Evolutionary conservation across 2,888 invertebrate genomes (phyloP), one percentile per base, ranked within the genome.

Genomic region (Drosophila fulvimacula): DNA sequence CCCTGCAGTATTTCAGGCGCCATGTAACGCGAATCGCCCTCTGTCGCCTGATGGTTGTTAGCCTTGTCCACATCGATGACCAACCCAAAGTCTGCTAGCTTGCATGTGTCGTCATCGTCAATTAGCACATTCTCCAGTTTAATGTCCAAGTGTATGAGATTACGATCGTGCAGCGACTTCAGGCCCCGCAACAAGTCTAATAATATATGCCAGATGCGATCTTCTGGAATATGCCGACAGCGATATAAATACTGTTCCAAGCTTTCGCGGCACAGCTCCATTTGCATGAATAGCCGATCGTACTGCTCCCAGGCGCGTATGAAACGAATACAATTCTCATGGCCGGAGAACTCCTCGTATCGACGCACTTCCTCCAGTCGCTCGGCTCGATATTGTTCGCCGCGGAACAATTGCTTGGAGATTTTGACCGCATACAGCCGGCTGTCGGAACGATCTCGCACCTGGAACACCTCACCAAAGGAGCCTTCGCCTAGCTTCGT

Each of bases 41-140:
- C 96, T 9, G 94, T 94, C 13, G 94, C 94, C 71, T 94, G 93
- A 64, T 93, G 92, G 15, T 93, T 92, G 79, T 94, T 93, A 34
- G 93, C 93, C 93, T 94, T 93, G 61, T 94, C 93, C 34, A 95
- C 88, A 90, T 96, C 95, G 27, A 95, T 93, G 15, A 96, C 94
- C 15, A 96, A 93, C 13, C 96, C 96, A 91, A 96, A 96, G 92
- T 96, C 96, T 1, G 92, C 92, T 64, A 96, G 92, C 90, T 96
- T 96, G 90, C 95, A 96, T n/a, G 90, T 90, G 17, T 94, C 94
- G 82, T 95, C 94, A 68, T 93, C 93, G 7, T 94, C 94, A 63
- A 96, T 93, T 83, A 96, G 94, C 55, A 96, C 95, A 91, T 96
- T 96, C 57, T 95, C 96, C 48, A 96, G 94, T 91, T 96, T 96